Base-by-base conservation (phyloP, 2,888 invertebrate genomes). In the Drosophila sordidula region DNA sequence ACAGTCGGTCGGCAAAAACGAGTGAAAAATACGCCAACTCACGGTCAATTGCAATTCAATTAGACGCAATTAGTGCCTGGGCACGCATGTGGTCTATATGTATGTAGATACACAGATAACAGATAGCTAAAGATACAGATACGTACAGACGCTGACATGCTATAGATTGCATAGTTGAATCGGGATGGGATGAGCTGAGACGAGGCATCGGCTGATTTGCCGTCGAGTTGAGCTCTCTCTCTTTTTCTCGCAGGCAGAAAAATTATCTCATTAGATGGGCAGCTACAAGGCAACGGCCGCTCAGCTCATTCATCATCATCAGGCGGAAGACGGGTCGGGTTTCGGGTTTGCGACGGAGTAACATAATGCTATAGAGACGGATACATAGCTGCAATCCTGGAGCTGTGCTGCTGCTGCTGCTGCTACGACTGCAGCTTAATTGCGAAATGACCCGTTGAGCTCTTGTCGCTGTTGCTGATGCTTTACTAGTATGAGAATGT, bases 11-110 rank as follows among this genome's bases (percentile, higher is more conserved):
- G 84, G 84, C 73, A 80, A 84, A 87, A 84, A 64, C 64, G 71
- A 89, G 54, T 84, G 83, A 75, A 73, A 88, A 89, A 85, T 88
- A 77, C 89, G 89, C 86, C 89, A 88, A 78, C 86, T 86, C 89
- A 86, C 84, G 86, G 86, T 86, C 86, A 86, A 86, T 86, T 86
- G 89, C 86, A 86, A 86, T 86, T 86, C 89, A 86, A 89, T 86
- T 86, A 89, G 89, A 83, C 64, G 80, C 86, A 86, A 89, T 86
- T 89, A 88, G 87, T 86, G 89, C 79, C 67, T 45, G 59, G 69
- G 59, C 88, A 65, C 65, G 72, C 65, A 52, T 65, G 65, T 51
- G 63, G 42, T 25, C 6, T 14, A 5, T 42, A 5, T 45, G 29
- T 36, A 22, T 46, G 54, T 55, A 50, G 52, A 46, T 67, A 25